These are phyloP conservation scores for Passer domesticus DNA, from an alignment of 2,113 vertebrate species.

Conservation along the genomic window DNA sequence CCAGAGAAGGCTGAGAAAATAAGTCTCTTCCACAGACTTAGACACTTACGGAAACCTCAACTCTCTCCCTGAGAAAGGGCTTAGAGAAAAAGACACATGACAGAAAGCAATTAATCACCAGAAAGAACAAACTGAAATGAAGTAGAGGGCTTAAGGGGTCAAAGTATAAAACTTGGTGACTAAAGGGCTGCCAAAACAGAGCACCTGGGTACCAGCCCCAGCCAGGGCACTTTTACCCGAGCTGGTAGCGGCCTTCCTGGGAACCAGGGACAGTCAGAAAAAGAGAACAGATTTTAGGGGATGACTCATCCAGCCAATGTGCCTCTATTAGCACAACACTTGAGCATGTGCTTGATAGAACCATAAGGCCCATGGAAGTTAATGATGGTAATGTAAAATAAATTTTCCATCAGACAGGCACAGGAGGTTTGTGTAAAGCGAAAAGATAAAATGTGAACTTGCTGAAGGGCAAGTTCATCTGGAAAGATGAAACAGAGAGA, in stretches of 20 bases:
- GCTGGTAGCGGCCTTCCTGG: neutral
- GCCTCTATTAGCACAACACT: slow-evolving; percentile 58
- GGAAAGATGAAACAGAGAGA: neutral
- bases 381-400: slow-evolving; percentile 12
- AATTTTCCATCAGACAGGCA: neutral
- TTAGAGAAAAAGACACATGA: neutral
- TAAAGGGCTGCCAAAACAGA: neutral
- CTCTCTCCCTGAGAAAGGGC: neutral
- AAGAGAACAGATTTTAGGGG: slow-evolving; percentile 46
- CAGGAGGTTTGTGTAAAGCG: neutral
- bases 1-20: neutral
- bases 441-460: neutral
- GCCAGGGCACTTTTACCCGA: neutral
- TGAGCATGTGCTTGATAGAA: slow-evolving; percentile 34
- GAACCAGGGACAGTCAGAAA: neutral
- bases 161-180: neutral
- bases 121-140: neutral
- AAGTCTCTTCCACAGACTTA: neutral
- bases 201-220: neutral
- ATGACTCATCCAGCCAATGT: slow-evolving; percentile 38
- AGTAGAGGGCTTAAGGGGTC: neutral
- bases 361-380: slow-evolving; percentile 37
- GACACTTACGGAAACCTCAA: neutral
- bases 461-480: neutral
- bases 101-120: neutral